A percentile compares a stretch with the other conserved stretches of the same genome.
Conservation (phyloP, 2,888 invertebrate genomes). For the Caenorhabditis plicata region DNA sequence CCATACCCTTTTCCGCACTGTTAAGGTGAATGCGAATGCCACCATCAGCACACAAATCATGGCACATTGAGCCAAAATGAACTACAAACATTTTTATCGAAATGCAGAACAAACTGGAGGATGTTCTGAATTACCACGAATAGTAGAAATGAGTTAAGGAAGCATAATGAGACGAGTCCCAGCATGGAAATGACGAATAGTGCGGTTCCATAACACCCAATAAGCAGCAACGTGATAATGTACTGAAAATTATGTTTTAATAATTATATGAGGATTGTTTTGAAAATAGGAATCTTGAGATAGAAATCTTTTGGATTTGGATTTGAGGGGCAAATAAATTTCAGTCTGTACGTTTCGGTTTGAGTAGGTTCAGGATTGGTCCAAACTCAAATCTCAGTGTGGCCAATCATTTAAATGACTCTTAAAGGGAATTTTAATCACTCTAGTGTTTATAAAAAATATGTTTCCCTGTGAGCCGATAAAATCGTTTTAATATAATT, state of each 20-base stretch:
- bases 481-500: too few species aligned
- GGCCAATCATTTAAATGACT: too few species aligned
- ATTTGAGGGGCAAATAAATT: too few species aligned
- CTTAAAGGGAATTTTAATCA: too few species aligned
- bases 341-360: too few species aligned
- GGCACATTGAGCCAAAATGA: constrained; percentile 92
- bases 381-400: too few species aligned
- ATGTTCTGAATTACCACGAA: constrained; percentile 17
- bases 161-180: constrained; percentile 29
- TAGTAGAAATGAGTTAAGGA: constrained; percentile 28
- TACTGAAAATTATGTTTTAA: constrained; percentile 10
- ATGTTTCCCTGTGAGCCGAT: too few species aligned
- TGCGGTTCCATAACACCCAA: constrained; percentile 20
- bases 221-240: constrained; percentile 24
- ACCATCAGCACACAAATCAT: constrained; percentile 95
- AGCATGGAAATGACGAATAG: constrained; percentile 26
- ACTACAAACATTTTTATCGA: constrained; percentile 71
- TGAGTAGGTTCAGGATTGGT: too few species aligned
- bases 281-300: too few species aligned
- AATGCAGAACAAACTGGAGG: background rate
- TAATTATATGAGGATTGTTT: background rate
- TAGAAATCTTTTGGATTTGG: too few species aligned
- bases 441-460: too few species aligned
- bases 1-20: constrained; percentile 22
- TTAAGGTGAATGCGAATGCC: constrained; percentile 73